Conservation (phyloP, 2,888 invertebrate species). For the Hedya salicella region DNA sequence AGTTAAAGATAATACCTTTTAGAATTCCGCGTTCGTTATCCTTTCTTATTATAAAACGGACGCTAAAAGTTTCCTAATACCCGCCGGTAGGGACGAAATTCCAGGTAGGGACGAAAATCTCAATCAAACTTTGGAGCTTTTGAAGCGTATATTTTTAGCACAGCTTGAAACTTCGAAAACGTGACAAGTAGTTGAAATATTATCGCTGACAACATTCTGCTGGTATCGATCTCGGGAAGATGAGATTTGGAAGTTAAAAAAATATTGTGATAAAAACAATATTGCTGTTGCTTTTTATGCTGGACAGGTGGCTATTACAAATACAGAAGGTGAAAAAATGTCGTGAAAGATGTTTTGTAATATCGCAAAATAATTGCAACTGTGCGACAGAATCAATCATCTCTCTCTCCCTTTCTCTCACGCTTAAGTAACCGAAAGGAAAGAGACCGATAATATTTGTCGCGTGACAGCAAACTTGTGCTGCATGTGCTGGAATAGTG, state of each 20-base stretch:
- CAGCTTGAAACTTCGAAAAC: slow-evolving; percentile 38
- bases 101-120: slow-evolving; percentile 43
- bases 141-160: slow-evolving; percentile 38
- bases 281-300: too few species aligned
- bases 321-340: too few species aligned
- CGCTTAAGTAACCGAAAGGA: too few species aligned
- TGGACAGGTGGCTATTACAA: too few species aligned
- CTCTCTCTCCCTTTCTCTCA: too few species aligned
- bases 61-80: slow-evolving; percentile 42
- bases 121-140: slow-evolving; percentile 43
- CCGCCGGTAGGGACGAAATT: slow-evolving; percentile 36
- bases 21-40: slow-evolving; percentile 36
- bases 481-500: too few species aligned
- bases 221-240: not conserved
- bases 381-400: too few species aligned
- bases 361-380: too few species aligned
- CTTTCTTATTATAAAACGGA: slow-evolving; percentile 41
- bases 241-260: not conserved
- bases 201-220: slow-evolving; percentile 2
- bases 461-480: too few species aligned
- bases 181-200: slow-evolving; percentile 40
- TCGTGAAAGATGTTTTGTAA: too few species aligned
- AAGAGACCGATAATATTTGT: too few species aligned
- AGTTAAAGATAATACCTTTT: slow-evolving; percentile 23
- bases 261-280: not conserved